Conservation (phyloP, 2,113 vertebrate species). For the Lipophrys pholis region DNA sequence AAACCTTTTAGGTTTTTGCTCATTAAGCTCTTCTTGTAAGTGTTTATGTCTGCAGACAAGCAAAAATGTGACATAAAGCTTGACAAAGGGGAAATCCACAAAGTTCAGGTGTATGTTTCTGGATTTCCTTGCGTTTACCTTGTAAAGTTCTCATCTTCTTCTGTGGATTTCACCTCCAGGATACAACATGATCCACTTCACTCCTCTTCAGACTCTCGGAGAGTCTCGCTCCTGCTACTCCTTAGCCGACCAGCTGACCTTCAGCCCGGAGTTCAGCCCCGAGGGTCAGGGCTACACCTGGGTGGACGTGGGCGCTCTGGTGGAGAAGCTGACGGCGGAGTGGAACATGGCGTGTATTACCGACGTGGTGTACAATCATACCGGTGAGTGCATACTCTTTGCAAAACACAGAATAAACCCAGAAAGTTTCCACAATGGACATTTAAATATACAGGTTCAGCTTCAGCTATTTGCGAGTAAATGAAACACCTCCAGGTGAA, state of each 20-base stretch:
- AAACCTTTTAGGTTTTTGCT: too few species aligned
- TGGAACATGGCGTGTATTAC: constrained; percentile 78
- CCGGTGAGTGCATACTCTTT: constrained; percentile 56
- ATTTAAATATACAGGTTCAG: too few species aligned
- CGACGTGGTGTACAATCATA: constrained; percentile 80
- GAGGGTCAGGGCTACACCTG: constrained; percentile 57
- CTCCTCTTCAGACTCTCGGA: constrained; percentile 77
- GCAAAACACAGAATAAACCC: too few species aligned
- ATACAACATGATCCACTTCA: constrained; percentile 77
- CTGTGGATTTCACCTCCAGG: constrained; percentile 26
- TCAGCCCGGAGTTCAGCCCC: constrained; percentile 72
- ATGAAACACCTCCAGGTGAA: too few species aligned
- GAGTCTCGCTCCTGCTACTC: constrained; percentile 79
- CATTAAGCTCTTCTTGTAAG: too few species aligned
- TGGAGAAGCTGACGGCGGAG: constrained; percentile 67
- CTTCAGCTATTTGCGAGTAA: too few species aligned
- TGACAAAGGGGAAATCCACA: too few species aligned
- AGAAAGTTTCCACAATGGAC: too few species aligned
- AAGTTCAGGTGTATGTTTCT: too few species aligned
- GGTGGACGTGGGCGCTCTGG: constrained; percentile 61
- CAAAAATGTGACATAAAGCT: too few species aligned
- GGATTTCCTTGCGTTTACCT: too few species aligned
- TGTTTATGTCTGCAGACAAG: too few species aligned
- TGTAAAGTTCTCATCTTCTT: neutral
- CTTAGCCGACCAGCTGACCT: constrained; percentile 72